Percentiles rank a stretch among this genome's conserved stretches.
Conservation (phyloP, 2,113 vertebrate species). For the Dicentrarchus labrax region DNA sequence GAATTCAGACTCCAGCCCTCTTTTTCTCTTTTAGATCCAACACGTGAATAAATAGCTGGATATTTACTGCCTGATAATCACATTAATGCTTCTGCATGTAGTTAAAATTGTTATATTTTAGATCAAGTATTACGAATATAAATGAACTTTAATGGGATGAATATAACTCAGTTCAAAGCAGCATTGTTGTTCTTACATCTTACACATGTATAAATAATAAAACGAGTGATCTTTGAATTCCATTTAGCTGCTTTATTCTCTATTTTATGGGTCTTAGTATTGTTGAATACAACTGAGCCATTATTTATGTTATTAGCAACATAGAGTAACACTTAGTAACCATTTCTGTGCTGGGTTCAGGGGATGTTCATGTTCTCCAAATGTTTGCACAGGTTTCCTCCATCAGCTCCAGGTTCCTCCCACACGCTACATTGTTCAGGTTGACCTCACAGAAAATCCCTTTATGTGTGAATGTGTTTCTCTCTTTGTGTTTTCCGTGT, state of each 20-base stretch:
- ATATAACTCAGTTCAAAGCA: neutral
- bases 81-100: no score
- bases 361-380: no score
- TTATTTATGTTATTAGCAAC: neutral
- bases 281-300: neutral
- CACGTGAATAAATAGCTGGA: neutral
- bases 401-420: no score
- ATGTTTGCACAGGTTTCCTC: no score
- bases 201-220: neutral
- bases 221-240: neutral
- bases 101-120: no score
- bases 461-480: neutral
- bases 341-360: no score
- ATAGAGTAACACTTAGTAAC: neutral
- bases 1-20: neutral
- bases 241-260: neutral
- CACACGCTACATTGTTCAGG: no score
- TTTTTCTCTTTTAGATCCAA: neutral
- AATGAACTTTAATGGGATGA: no score
- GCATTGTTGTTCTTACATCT: neutral
- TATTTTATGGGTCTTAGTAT: neutral
- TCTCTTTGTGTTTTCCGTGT: no score
- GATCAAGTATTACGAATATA: no score
- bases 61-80: no score
- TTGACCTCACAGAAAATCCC: no score